Percentiles rank a stretch among this genome's conserved stretches.
phyloP scores from a whole-genome alignment of 2,888 invertebrate genomes.

The Drosophila macrospina region DNA sequence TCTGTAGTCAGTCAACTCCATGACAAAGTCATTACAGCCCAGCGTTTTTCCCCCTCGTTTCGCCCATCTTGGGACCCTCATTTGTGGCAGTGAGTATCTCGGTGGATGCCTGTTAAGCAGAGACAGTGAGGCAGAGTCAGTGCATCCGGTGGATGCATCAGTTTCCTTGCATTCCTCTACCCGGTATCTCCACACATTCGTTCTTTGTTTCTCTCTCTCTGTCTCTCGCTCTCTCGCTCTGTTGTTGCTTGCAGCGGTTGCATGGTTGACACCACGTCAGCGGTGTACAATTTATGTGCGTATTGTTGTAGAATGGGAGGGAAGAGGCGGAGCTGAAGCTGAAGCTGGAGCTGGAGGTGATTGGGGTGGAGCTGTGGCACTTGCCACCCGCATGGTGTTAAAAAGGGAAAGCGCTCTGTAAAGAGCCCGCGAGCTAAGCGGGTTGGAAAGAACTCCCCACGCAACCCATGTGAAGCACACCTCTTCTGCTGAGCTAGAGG shows the following conservation, averaged over 20 bases:
- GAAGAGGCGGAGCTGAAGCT: not conserved
- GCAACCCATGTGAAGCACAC: not conserved
- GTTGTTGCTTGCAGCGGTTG: slow-evolving; percentile 25
- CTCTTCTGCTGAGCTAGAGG: not conserved
- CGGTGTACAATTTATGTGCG: slow-evolving; percentile 63
- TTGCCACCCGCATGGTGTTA: slow-evolving; percentile 32
- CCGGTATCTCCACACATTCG: not conserved
- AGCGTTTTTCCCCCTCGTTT: not conserved
- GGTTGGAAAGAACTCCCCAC: not conserved
- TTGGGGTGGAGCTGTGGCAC: slow-evolving; percentile 15
- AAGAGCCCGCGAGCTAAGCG: slow-evolving; percentile 52
- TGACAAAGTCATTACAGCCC: slow-evolving; percentile 53
- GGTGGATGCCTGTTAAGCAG: slow-evolving; percentile 21
- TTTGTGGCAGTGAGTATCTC: not conserved
- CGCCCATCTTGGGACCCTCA: not conserved
- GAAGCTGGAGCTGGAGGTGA: not conserved
- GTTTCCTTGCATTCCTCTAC: slow-evolving; percentile 31
- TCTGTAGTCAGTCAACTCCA: slow-evolving; percentile 39
- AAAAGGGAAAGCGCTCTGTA: slow-evolving; percentile 44
- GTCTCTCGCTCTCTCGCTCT: not conserved
- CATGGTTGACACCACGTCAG: slow-evolving; percentile 66
- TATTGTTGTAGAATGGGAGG: slow-evolving; percentile 22
- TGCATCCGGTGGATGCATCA: slow-evolving; percentile 41
- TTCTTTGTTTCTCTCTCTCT: not conserved
- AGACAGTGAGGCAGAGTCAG: slow-evolving; percentile 21